Evolutionary conservation across 2,888 invertebrate species (phyloP).

Genomic region (Panopea generosa): DNA sequence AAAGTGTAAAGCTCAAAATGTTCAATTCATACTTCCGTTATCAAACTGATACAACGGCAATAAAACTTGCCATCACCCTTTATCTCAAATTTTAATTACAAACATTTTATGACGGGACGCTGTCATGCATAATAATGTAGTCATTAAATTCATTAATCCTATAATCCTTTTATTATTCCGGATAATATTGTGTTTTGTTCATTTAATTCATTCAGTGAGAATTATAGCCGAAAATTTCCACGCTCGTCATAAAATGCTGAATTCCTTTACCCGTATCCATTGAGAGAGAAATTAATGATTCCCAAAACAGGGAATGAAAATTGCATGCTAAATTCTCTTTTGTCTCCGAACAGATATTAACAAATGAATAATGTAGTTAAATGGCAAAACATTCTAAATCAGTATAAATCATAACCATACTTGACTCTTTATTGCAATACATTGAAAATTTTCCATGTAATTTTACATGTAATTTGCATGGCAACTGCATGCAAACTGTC

Average conservation of each 20-base stretch:
- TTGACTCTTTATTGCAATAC: no score
- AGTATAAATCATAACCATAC: no score
- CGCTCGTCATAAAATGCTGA: background rate
- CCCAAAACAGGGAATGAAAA: background rate
- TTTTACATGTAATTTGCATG: no score
- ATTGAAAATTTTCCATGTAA: no score
- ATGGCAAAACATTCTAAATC: no score
- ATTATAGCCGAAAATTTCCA: background rate
- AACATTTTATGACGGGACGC: constrained; percentile 6
- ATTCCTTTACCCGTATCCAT: background rate
- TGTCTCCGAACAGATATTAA: background rate
- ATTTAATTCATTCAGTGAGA: constrained; percentile 2
- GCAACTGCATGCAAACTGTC: no score
- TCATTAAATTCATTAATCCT: constrained; percentile 22
- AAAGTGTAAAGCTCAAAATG: constrained; percentile 9
- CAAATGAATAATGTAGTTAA: no score
- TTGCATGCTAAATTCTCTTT: constrained; percentile 9
- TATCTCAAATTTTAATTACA: constrained; percentile 16
- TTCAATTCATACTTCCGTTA: constrained; percentile 10
- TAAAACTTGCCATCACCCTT: constrained; percentile 31
- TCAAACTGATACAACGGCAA: constrained; percentile 1
- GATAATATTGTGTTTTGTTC: constrained; percentile 9
- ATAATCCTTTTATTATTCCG: constrained; percentile 19
- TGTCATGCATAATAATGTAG: constrained; percentile 17
- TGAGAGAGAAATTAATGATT: background rate